These are phyloP conservation scores for Nymphicus hollandicus DNA, from an alignment of 2,113 vertebrate species.

Conservation along the genomic window DNA sequence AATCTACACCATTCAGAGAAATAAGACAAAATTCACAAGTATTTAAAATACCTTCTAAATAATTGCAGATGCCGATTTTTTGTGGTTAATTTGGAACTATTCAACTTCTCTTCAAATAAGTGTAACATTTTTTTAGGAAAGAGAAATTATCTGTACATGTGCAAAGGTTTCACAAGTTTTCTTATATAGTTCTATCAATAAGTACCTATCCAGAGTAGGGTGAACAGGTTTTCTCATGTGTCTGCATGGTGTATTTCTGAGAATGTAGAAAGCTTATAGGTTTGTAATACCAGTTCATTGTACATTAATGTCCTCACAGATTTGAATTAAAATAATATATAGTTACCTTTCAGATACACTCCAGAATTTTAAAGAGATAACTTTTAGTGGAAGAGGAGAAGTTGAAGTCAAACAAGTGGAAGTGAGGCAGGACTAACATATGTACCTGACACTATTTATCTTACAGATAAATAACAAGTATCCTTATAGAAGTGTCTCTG, in stretches of 20 bases:
- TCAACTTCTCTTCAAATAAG: neutral
- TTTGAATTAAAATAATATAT: neutral
- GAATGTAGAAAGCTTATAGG: neutral
- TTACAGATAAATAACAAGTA: neutral
- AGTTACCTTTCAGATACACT: neutral
- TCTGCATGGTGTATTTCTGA: neutral
- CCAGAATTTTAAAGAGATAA: neutral
- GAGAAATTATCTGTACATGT: neutral
- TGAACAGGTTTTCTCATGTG: neutral
- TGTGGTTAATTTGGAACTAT: neutral
- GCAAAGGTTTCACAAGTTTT: neutral
- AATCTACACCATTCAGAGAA: neutral
- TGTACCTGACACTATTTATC: neutral
- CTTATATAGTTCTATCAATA: neutral
- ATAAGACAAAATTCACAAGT: neutral
- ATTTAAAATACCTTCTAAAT: neutral
- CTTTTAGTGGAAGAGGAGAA: neutral
- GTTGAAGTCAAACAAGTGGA: neutral
- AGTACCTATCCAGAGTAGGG: neutral
- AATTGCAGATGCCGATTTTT: neutral
- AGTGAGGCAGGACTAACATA: neutral
- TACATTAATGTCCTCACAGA: neutral
- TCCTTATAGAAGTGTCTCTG: neutral
- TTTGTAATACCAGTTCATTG: neutral
- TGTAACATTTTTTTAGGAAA: neutral